Evolutionary conservation across 2,113 vertebrate genomes (phyloP).

Genomic region (Hystrix brachyura): DNA sequence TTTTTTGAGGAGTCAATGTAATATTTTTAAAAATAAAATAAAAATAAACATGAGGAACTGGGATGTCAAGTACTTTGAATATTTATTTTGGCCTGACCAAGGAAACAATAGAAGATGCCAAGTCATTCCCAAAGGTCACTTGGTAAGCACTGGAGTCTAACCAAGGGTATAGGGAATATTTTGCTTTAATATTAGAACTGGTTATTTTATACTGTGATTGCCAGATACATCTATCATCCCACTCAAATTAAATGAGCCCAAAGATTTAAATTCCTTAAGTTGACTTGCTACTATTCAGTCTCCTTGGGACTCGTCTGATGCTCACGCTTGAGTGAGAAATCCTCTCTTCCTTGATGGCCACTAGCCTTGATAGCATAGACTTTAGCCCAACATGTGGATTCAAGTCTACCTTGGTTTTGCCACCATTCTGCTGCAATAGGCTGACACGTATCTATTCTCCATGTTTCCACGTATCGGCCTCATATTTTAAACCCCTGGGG

Average conservation of each 20-base stretch:
- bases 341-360: neutral
- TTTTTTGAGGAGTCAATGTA: too few relatives aligned
- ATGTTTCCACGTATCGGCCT: neutral
- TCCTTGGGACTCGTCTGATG: neutral
- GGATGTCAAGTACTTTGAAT: neutral
- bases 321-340: neutral
- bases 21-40: neutral
- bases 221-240: too few relatives aligned
- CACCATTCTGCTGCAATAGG: neutral
- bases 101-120: neutral
- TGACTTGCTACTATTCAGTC: neutral
- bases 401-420: neutral
- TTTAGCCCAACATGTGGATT: neutral
- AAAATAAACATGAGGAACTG: neutral
- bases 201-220: neutral
- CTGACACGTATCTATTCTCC: neutral
- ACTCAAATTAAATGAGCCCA: neutral
- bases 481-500: neutral
- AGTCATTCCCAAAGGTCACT: neutral
- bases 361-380: neutral
- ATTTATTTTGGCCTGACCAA: neutral
- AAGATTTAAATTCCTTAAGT: neutral
- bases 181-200: neutral
- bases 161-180: neutral
- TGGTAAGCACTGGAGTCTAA: neutral